Percentiles rank a stretch among this genome's conserved stretches.
phyloP scores from a whole-genome alignment of 2,797 vertebrate species.

The Sebastes itinus region DNA sequence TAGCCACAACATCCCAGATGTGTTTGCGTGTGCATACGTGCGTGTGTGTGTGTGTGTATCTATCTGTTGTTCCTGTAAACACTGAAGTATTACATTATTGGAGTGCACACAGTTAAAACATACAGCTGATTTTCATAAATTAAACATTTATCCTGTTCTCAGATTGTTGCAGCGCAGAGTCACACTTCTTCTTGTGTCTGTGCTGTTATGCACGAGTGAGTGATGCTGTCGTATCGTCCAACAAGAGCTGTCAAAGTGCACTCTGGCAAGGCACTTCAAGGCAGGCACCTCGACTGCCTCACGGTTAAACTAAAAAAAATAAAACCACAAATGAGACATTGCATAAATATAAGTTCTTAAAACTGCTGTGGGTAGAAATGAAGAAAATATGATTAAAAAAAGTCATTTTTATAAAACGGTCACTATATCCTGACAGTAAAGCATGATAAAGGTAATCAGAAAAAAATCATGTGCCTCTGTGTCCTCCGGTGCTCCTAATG shows the following conservation, averaged over 20 bases:
- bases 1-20: conserved; percentile 65
- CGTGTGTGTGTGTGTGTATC: conserved; percentile 4
- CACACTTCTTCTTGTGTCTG: background rate
- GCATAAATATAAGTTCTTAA: background rate
- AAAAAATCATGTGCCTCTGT: too few relatives aligned
- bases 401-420: too few relatives aligned
- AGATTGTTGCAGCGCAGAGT: background rate
- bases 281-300: background rate
- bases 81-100: conserved; percentile 17
- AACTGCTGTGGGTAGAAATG: too few relatives aligned
- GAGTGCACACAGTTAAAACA: conserved; percentile 18
- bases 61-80: conserved; percentile 35
- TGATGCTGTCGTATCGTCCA: background rate
- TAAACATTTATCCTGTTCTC: conserved; percentile 21
- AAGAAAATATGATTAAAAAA: too few relatives aligned
- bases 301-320: background rate
- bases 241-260: conserved; percentile 12
- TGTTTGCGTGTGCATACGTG: conserved; percentile 8
- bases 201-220: conserved; percentile 1
- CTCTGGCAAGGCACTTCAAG: too few relatives aligned
- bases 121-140: conserved; percentile 38
- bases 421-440: too few relatives aligned
- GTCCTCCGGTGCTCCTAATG: too few relatives aligned
- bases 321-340: background rate
- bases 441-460: too few relatives aligned